Base-by-base conservation (phyloP, 2,113 vertebrate species). In the Capricornis sumatraensis region DNA sequence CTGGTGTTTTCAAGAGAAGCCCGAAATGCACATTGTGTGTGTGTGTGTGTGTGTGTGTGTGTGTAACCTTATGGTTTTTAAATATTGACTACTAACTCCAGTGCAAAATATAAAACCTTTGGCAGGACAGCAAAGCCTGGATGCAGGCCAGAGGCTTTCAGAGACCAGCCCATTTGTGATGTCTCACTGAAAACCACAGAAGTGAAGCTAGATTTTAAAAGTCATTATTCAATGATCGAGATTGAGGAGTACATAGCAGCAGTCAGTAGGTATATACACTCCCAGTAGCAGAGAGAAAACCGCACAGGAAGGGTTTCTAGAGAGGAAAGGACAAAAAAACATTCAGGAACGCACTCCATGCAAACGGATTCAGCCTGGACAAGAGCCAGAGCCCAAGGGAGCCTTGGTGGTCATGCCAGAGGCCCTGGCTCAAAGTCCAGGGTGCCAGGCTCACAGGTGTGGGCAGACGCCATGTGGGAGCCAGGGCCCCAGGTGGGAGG, bases 291-390 rank as follows among this genome's bases (percentile, higher is more conserved):
- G 74, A 45, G 82, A 45, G 27, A 25, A 33, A 62, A 40, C 9
- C 6, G 2, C 1, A n/a, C 28, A 81, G 47, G 36, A 43, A 27
- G 15, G n/a, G 19, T 5, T 55, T 33, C 52, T 21, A 12, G 33
- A 43, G 27, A 17, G 11, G 2, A 25, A 23, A 53, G 58, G 64
- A 60, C 43, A 21, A 50, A 6, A 11, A 1, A 19, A 6, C 12
- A 15, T 47, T 2, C 14, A 1, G 0, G 4, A 25, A 25, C 1
- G 21, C 2, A 2, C 36, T 2, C 1, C 8, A 4, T 11, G 33
- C 15, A 12, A 0, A 4, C 1, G 50, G 43, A 21, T 23, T 47
- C 30, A 7, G 52, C 74, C 11, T 6, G 30, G 81, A 11, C 53
- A 14, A 76, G 57, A 45, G 58, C 89, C 55, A 19, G 84, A 10